Conservation (phyloP, 1,140 invertebrate genomes). For the Drosophila santomea region DNA sequence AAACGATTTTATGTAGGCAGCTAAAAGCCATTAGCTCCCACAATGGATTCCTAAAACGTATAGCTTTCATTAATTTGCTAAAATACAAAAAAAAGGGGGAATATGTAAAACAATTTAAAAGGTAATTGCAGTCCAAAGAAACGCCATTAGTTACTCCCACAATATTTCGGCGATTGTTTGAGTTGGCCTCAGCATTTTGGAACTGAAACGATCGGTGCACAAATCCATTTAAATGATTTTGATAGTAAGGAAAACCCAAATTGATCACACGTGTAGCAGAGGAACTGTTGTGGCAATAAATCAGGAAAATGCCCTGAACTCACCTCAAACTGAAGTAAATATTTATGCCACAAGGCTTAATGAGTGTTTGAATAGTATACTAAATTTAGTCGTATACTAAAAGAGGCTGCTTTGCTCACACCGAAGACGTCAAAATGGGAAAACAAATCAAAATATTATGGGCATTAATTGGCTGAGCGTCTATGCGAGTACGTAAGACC, state of each 20-base stretch:
- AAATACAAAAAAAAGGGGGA: not conserved
- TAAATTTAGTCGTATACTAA: slow-evolving; percentile 57
- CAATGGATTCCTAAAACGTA: slow-evolving; percentile 8
- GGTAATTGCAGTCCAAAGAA: not conserved
- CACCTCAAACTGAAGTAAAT: slow-evolving; percentile 39
- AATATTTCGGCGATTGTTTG: slow-evolving; percentile 9
- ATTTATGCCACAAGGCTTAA: slow-evolving; percentile 53
- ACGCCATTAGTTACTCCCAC: slow-evolving; percentile 25
- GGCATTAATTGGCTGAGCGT: slow-evolving; percentile 38
- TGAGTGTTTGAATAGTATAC: slow-evolving; percentile 42
- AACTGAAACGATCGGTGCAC: slow-evolving; percentile 18
- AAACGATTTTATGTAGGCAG: not conserved
- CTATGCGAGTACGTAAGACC: slow-evolving; percentile 38
- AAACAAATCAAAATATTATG: slow-evolving; percentile 56
- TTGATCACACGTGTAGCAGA: slow-evolving; percentile 36
- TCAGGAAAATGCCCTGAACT: slow-evolving; percentile 33
- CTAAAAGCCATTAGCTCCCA: slow-evolving; percentile 21
- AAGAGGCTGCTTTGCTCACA: slow-evolving; percentile 20
- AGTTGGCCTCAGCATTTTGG: slow-evolving; percentile 6
- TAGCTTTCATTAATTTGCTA: slow-evolving; percentile 26
- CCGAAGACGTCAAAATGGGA: slow-evolving; percentile 51
- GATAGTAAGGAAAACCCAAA: slow-evolving; percentile 11
- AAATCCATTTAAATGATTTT: slow-evolving; percentile 40
- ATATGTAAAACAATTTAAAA: slow-evolving; percentile 22
- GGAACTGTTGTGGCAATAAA: slow-evolving; percentile 30